phyloP scores from a whole-genome alignment of 2,113 vertebrate genomes.

The Chinchilla lanigera region DNA sequence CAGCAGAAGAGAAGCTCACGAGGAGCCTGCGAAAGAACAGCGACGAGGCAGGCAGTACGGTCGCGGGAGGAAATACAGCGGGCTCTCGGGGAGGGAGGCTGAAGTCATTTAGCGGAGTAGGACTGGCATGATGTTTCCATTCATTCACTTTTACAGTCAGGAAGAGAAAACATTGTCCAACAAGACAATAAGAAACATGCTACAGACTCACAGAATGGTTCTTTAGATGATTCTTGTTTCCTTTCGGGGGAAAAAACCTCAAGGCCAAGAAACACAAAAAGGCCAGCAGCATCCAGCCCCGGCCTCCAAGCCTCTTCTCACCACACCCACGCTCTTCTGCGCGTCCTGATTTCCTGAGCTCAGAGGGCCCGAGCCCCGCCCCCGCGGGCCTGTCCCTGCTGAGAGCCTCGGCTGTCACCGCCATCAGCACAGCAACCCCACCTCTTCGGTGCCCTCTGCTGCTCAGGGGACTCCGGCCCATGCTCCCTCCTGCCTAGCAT shows the following conservation, averaged over 20 bases:
- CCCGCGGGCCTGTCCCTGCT: neutral
- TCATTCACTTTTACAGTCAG: constrained; percentile 49
- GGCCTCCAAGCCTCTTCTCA: neutral
- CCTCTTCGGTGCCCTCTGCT: neutral
- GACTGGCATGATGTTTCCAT: neutral
- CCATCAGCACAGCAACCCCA: neutral
- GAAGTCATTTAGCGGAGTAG: neutral
- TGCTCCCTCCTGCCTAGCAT: neutral
- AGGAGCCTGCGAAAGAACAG: neutral
- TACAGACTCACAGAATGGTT: neutral
- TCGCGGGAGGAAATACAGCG: neutral
- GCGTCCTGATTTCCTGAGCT: neutral
- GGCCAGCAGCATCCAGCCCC: neutral
- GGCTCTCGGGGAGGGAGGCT: neutral
- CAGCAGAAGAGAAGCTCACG: neutral
- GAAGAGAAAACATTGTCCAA: constrained; percentile 26
- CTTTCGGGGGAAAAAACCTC: neutral
- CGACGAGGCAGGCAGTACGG: neutral
- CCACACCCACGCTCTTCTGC: neutral
- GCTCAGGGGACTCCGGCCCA: neutral
- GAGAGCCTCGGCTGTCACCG: neutral
- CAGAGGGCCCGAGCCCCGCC: neutral
- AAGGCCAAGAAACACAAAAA: neutral
- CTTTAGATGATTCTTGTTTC: neutral
- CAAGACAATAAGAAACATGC: neutral